These are phyloP conservation scores for Amphimedon queenslandica DNA, from an alignment of 37 sponge, comb jelly and placozoan genomes.

Conservation along the genomic window DNA sequence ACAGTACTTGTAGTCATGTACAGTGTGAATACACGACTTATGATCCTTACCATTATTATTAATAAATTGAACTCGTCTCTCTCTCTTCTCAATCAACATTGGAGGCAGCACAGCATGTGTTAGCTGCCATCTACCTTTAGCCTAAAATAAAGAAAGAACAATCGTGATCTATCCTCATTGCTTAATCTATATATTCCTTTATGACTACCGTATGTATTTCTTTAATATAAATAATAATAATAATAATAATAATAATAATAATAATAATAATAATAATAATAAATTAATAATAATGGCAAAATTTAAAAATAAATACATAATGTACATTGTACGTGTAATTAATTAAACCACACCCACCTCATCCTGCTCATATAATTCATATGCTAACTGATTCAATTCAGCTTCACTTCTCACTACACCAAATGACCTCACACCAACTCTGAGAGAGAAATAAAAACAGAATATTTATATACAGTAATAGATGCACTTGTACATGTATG, in stretches of 20 bases:
- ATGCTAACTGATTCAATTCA: constrained; percentile 59
- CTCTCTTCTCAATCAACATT: constrained; percentile 55
- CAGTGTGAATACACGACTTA: background rate
- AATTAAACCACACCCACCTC: constrained; percentile 31
- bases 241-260: no score
- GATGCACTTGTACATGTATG: no score
- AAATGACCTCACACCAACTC: constrained; percentile 60
- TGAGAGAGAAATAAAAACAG: background rate
- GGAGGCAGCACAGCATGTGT: constrained; percentile 74
- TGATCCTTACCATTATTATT: constrained; percentile 43
- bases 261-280: no score
- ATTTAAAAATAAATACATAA: no score
- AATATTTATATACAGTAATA: background rate
- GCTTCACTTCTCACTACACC: constrained; percentile 71
- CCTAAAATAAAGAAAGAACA: constrained; percentile 17
- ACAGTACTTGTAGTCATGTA: background rate
- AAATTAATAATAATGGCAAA: background rate
- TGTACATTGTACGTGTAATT: no score
- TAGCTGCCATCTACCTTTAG: constrained; percentile 47
- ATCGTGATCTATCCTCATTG: background rate
- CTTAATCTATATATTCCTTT: background rate
- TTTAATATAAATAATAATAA: no score
- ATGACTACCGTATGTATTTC: no score
- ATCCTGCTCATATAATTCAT: constrained; percentile 66
- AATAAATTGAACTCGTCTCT: constrained; percentile 21